These are phyloP conservation scores for Chloroceryle inda DNA, from an alignment of 2,797 vertebrate species.

Conservation along the genomic window DNA sequence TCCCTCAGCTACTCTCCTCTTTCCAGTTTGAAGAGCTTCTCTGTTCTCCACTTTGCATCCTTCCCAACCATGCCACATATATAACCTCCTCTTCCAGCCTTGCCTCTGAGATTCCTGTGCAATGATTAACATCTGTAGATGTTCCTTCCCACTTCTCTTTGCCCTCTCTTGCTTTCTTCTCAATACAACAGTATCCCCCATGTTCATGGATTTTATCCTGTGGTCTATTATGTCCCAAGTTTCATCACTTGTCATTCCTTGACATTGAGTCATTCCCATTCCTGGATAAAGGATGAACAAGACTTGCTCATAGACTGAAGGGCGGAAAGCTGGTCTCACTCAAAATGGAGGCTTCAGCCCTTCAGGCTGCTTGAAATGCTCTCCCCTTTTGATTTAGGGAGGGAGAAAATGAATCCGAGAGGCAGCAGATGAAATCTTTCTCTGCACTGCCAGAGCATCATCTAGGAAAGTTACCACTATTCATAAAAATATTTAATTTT, in stretches of 20 bases:
- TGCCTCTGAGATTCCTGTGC: neutral
- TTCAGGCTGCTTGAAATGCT: neutral
- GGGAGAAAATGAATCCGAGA: neutral
- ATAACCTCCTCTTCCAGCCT: neutral
- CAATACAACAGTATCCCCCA: neutral
- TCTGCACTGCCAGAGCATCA: neutral
- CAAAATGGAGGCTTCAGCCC: neutral
- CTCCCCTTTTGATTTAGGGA: neutral
- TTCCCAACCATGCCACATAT: neutral
- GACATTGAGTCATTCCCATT: neutral
- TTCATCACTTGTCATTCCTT: neutral
- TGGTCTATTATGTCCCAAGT: neutral
- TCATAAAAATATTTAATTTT: neutral
- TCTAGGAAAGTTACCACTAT: neutral
- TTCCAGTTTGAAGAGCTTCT: neutral
- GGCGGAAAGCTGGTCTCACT: neutral
- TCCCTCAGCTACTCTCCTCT: neutral
- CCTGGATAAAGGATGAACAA: neutral
- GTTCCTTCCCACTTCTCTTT: neutral
- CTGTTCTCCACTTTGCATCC: neutral
- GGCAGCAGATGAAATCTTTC: neutral
- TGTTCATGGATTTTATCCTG: neutral
- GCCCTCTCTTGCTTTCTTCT: neutral
- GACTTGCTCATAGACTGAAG: neutral
- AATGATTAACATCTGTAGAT: neutral